Percentiles rank a stretch among this genome's conserved stretches.
Conservation (phyloP, 1,140 invertebrate species). For the Pogonognathellus flavescens region DNA sequence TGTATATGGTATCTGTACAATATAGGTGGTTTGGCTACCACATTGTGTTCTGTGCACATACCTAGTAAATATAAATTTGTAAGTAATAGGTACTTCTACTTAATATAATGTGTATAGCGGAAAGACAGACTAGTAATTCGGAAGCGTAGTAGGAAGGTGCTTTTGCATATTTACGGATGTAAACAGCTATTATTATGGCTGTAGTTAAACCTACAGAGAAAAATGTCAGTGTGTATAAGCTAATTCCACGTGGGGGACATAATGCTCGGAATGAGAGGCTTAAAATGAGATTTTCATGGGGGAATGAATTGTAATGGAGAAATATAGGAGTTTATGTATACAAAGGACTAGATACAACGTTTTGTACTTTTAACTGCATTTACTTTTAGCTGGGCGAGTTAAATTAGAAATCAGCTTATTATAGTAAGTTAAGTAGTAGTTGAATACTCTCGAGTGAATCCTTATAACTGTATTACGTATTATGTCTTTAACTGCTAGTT, state of each 20-base stretch:
- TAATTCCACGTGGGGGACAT: slow-evolving; percentile 6
- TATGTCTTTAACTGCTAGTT: too few relatives aligned
- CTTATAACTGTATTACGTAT: too few relatives aligned
- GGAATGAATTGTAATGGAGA: too few relatives aligned
- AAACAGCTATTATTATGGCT: slow-evolving; percentile 1
- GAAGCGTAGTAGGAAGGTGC: neutral
- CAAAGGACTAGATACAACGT: too few relatives aligned
- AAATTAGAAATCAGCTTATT: too few relatives aligned
- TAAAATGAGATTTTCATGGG: neutral
- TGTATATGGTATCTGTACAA: too few relatives aligned
- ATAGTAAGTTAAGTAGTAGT: too few relatives aligned
- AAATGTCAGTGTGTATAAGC: slow-evolving; percentile 2
- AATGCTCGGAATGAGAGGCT: neutral
- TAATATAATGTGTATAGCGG: neutral
- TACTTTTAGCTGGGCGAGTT: too few relatives aligned
- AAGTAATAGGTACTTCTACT: neutral
- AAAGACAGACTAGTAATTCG: neutral
- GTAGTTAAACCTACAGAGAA: slow-evolving; percentile 1
- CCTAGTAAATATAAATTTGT: neutral
- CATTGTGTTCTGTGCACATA: neutral
- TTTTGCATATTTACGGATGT: neutral
- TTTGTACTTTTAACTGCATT: too few relatives aligned
- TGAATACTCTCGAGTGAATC: too few relatives aligned
- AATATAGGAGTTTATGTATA: too few relatives aligned
- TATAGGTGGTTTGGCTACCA: too few relatives aligned